Base-by-base conservation (phyloP, 2,888 invertebrate species). In the Troides aeacus region DNA sequence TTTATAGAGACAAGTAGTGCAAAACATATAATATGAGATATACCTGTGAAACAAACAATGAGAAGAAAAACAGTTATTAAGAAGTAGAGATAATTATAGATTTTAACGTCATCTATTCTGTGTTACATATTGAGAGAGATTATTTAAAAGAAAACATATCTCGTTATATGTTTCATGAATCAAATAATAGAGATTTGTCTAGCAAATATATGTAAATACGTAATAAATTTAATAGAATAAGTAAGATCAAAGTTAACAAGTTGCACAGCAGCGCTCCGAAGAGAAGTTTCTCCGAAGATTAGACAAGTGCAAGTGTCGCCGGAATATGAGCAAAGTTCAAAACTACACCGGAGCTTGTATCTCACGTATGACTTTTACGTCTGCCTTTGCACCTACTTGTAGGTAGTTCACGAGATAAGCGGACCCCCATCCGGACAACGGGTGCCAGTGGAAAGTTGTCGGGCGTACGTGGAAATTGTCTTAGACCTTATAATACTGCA, bases 311-410 rank as follows among this genome's bases (percentile, higher is more conserved):
- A 69, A 65, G 65, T 66, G 65, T 69, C 65, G 50, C 59, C 58
- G 15, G 65, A 58, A 64, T 69, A 64, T 57, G 69, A 69, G 64
- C 64, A 64, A 69, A 69, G 65, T 69, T 69, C 62, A 70, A 69
- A 73, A 73, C 69, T 73, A 72, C 70, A 70, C 65, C 69, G 72
- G 58, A 72, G 73, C 72, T 71, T 73, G 66, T 65, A 65, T 71
- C 72, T 73, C 75, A 74, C 76, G 77, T 78, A 75, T 76, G 74
- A 75, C 72, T 78, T 78, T 78, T 75, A 75, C 76, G 74, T 75
- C 73, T 75, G 74, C 70, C 73, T 74, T 75, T 74, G 73, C 71
- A 69, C 69, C 56, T 65, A 69, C 65, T 69, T 69, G 69, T 69
- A 56, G 39, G 53, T 64, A 64, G 50, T 67, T 65, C 39, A 23